phyloP scores from a whole-genome alignment of 2,888 invertebrate genomes.

The Agrotis segetum region DNA sequence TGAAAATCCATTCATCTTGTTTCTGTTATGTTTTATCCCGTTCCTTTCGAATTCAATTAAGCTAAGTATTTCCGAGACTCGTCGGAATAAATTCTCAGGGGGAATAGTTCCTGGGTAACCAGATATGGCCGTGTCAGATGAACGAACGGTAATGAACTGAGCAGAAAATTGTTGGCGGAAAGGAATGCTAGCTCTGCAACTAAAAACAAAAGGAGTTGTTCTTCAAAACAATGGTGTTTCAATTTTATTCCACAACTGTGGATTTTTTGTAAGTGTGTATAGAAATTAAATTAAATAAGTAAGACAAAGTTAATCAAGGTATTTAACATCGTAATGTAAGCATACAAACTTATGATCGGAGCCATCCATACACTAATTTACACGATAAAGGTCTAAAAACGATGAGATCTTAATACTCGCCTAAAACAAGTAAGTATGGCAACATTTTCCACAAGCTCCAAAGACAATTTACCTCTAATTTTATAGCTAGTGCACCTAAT shows the following conservation, averaged over 20 bases:
- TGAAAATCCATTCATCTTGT: conserved; percentile 24
- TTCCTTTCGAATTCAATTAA: conserved; percentile 49
- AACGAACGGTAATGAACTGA: conserved; percentile 38
- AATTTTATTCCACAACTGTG: background rate
- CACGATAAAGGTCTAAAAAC: background rate
- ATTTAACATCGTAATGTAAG: too few species aligned
- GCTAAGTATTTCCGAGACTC: conserved; percentile 43
- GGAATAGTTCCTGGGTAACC: conserved; percentile 29
- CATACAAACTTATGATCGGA: too few species aligned
- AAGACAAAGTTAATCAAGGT: too few species aligned
- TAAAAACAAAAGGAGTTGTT: background rate
- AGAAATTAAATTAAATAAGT: too few species aligned
- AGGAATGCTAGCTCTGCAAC: background rate
- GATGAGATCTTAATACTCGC: background rate
- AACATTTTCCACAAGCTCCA: background rate
- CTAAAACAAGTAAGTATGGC: background rate
- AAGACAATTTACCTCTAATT: background rate
- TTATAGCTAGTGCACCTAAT: background rate
- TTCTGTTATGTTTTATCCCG: conserved; percentile 33
- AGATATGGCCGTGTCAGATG: conserved; percentile 33
- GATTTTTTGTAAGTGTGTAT: too few species aligned
- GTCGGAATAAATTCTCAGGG: conserved; percentile 38
- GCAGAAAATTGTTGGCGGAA: conserved; percentile 18
- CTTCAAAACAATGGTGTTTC: background rate
- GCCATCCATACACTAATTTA: too few species aligned